These are phyloP conservation scores for Ailurus styani DNA, from an alignment of 2,113 vertebrate species.

Conservation along the genomic window DNA sequence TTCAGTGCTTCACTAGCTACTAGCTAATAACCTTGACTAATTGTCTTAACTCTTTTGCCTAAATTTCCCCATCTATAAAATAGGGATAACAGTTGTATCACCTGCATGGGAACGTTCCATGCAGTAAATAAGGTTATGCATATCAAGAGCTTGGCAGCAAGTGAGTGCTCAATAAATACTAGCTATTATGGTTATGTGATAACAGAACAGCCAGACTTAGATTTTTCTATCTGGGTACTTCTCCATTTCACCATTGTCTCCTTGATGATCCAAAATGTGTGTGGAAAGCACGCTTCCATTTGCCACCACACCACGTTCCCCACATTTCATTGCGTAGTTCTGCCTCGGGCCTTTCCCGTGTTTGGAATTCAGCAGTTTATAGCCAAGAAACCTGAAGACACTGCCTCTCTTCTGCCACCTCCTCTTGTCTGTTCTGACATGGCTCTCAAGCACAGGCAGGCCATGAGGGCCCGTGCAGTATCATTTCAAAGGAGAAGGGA, in stretches of 20 bases:
- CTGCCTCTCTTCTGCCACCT: not conserved
- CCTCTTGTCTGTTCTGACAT: not conserved
- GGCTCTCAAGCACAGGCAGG: not conserved
- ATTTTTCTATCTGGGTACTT: not conserved
- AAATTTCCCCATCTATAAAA: not conserved
- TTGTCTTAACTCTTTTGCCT: not conserved
- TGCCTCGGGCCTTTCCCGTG: not conserved
- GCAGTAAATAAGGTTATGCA: not conserved
- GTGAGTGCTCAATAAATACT: not conserved
- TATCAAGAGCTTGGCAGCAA: not conserved
- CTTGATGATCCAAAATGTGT: fast-evolving
- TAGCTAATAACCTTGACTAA: not conserved
- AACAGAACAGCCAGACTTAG: not conserved
- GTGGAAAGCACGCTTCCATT: not conserved
- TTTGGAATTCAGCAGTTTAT: not conserved
- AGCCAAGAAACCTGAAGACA: not conserved
- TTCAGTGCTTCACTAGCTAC: not conserved
- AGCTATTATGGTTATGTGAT: not conserved
- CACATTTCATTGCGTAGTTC: not conserved
- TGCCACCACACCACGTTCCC: no score
- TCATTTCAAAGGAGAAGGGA: not conserved
- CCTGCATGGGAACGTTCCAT: not conserved
- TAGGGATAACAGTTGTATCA: not conserved
- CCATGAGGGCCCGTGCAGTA: no score
- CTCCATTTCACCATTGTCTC: not conserved